Evolutionary conservation across 1,140 invertebrate species (phyloP).

Genomic region (Contarinia nasturtii): DNA sequence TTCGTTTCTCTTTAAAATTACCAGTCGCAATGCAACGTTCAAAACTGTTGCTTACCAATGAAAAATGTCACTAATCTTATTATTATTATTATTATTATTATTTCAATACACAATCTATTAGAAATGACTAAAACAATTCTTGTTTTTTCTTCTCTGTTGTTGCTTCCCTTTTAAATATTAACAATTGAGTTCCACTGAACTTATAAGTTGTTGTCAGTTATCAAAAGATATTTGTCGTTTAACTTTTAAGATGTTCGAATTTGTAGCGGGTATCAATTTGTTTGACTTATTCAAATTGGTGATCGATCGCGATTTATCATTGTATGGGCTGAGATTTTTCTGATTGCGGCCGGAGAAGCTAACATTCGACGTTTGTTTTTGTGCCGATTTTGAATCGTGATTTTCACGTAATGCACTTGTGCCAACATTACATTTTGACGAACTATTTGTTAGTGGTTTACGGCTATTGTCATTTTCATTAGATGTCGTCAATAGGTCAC

Average conservation of each 20-base stretch:
- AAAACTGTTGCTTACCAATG: too few species aligned
- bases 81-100: too few species aligned
- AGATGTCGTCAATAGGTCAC: constrained; percentile 1
- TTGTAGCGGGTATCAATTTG: neutral
- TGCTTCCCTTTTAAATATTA: neutral
- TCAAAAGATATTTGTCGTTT: constrained; percentile 21
- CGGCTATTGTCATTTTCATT: constrained; percentile 8
- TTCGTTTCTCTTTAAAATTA: too few species aligned
- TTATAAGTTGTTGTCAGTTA: neutral
- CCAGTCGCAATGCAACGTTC: too few species aligned
- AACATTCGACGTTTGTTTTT: constrained; percentile 11
- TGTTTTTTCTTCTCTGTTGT: too few species aligned
- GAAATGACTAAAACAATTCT: constrained; percentile 4
- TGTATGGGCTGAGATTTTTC: constrained; percentile 16
- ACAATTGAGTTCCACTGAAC: too few species aligned
- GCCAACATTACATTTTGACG: constrained; percentile 19
- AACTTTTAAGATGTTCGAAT: constrained; percentile 9
- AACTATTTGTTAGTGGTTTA: constrained; percentile 17
- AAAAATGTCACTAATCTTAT: neutral
- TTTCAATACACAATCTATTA: too few species aligned
- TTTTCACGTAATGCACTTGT: constrained; percentile 17
- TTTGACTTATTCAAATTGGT: constrained; percentile 8
- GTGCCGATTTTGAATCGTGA: constrained; percentile 11
- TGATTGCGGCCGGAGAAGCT: constrained; percentile 19
- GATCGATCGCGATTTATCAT: constrained; percentile 8